Evolutionary conservation across 2,888 invertebrate genomes (phyloP), one percentile per base, ranked within the genome.

Genomic region (Hymenopus coronatus): DNA sequence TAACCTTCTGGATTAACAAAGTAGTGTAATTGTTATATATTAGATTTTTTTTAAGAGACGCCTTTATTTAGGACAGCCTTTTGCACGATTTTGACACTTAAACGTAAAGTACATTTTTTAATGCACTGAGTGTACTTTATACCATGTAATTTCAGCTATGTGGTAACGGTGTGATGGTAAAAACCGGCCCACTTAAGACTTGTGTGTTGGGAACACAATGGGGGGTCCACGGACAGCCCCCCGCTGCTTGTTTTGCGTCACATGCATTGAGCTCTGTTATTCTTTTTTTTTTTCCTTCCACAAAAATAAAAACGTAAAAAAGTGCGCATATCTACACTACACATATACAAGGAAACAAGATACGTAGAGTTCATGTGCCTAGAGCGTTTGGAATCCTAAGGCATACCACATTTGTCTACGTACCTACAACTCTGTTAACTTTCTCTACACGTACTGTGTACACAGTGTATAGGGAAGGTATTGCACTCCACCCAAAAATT

Each of bases 121-220:
- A 27, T 82, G 33, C n/a, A 27, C 82, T 15, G 86, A 33, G 87
- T 87, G 81, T 87, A 87, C 87, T 87, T 87, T 87, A 87, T 82
- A 82, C 28, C 82, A 82, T 87, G 87, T 87, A 87, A 87, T 87
- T 87, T 87, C 87, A 87, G n/a, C 87, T 87, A 30, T 87, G 54
- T 87, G 87, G 87, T 87, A 87, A 87, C 87, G 87, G 87, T 87
- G 81, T 82, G 87, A 87, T 87, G 33, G 87, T 82, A 87, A 87
- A 82, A 87, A 87, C 33, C 82, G 30, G 87, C 87, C 87, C 87
- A 87, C 87, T 87, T 87, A 87, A 87, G 87, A 82, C 81, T 82
- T 27, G 54, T 70, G 40, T 82, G 82, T 82, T 82, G 81, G 87
- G 82, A n/a, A 82, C 87, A 20, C 87, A 30, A 87, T 82, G 82